Evolutionary conservation across 2,888 invertebrate species (phyloP).

Genomic region (Mythimna impura): DNA sequence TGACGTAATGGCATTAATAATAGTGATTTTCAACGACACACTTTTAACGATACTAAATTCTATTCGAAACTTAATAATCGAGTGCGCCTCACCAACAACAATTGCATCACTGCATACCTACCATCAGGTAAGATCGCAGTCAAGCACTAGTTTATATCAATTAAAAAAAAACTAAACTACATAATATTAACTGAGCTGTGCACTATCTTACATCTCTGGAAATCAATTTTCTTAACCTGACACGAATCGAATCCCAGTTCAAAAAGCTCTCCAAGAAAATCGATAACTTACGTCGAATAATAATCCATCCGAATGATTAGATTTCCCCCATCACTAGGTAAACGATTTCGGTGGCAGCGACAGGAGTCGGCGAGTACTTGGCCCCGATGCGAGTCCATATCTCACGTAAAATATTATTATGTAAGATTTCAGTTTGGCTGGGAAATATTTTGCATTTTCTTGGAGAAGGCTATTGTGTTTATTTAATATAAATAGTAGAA

Average conservation of each 20-base stretch:
- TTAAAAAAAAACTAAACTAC: not conserved
- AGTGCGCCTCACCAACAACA: no score
- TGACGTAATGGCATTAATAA: no score
- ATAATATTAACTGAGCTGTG: not conserved
- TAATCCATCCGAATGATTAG: constrained; percentile 43
- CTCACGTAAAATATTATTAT: constrained; percentile 40
- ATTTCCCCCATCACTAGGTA: constrained; percentile 38
- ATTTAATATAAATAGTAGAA: not conserved
- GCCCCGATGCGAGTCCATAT: constrained; percentile 12
- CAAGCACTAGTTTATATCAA: no score
- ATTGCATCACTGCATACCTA: no score
- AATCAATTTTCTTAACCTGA: not conserved
- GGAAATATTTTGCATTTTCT: constrained; percentile 30
- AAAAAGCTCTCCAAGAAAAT: constrained; percentile 21
- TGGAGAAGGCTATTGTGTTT: not conserved
- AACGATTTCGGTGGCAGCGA: constrained; percentile 33
- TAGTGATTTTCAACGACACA: no score
- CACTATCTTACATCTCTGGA: not conserved
- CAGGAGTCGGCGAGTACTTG: constrained; percentile 36
- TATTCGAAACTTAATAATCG: not conserved
- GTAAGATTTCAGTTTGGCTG: constrained; percentile 12
- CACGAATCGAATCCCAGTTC: constrained; percentile 19
- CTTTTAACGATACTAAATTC: not conserved
- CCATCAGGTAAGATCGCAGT: no score
- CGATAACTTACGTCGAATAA: constrained; percentile 36